Base-by-base conservation (phyloP, 30 jellyfish, hydroid and myxozoan species). In the Rhopilema esculentum region DNA sequence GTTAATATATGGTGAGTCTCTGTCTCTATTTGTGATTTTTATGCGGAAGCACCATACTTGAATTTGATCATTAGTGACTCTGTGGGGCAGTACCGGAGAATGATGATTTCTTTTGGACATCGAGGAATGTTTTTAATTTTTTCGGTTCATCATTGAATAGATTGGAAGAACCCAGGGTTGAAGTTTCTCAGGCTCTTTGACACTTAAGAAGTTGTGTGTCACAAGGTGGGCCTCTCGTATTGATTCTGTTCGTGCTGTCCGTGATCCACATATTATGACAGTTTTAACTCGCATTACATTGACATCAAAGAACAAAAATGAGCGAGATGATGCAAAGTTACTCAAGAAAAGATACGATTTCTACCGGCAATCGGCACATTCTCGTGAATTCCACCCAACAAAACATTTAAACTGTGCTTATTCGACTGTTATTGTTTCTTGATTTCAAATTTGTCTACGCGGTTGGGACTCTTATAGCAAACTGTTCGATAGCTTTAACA, bases 221-320 rank as follows among this genome's bases (percentile, higher is more conserved):
- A 73, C 84, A 73, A 27, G 69, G 84, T 73, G 75, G 84, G 40
- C 84, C 50, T 84, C 93, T 17, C 69, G 93, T 1, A 40, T 72
- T 52, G 93, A 84, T 64, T 61, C 92, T 22, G 86, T 78, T 20
- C 78, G 88, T 57, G 89, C 89, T 29, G 82, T 84, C 29, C 68
- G 93, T 8, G 93, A 84, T 61, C 93, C 88, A 4, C 80, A 28
- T 20, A 84, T 84, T 1, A 50, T 84, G 93, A 24, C 57, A 21
- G 49, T 84, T 73, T 28, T 83, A 15, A 70, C n/a, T n/a, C n/a
- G n/a, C n/a, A n/a, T n/a, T n/a, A n/a, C n/a, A n/a, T n/a, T n/a
- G n/a, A n/a, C n/a, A 27, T 72, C 86, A 40, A 49, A 49, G 26
- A 69, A 52, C 2, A 27, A 84, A 53, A 66, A n/a, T n/a, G n/a